Conservation (phyloP, 2,888 invertebrate genomes). For the Bellardia bayeri region DNA sequence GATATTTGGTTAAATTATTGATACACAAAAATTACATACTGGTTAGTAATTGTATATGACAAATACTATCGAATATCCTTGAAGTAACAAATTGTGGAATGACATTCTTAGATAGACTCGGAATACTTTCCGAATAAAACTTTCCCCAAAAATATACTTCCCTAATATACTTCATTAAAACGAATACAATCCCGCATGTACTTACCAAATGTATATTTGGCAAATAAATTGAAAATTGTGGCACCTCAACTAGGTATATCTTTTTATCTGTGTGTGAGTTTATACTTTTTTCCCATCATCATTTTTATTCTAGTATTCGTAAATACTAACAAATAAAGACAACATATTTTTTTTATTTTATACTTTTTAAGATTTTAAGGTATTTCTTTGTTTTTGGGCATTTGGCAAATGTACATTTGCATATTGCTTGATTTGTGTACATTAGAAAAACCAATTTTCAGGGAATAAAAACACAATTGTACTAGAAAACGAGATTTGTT, state of each 20-base stretch:
- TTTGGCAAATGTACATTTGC: slow-evolving; percentile 17
- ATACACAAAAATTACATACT: no score
- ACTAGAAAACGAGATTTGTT: neutral
- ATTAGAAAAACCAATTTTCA: slow-evolving; percentile 21
- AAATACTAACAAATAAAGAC: neutral
- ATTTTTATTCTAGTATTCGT: slow-evolving; percentile 4
- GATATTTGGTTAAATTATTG: no score
- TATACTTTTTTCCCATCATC: neutral
- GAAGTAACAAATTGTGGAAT: no score
- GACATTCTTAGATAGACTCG: no score
- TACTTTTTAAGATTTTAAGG: neutral
- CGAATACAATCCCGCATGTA: no score
- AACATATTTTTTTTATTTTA: neutral
- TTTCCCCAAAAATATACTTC: no score
- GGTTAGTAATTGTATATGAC: no score
- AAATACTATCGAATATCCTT: no score
- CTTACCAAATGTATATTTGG: neutral
- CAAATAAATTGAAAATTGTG: neutral
- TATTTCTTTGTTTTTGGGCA: slow-evolving; percentile 1
- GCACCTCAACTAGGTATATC: neutral
- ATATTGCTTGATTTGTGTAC: neutral
- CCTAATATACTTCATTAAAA: no score
- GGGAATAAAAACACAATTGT: neutral
- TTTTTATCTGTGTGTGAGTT: no score
- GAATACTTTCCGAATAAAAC: no score